Percentiles rank a stretch among this genome's conserved stretches.
These are phyloP conservation scores for Tricholauxania praeusta DNA, from an alignment of 2,888 invertebrate genomes.

Conservation along the genomic window DNA sequence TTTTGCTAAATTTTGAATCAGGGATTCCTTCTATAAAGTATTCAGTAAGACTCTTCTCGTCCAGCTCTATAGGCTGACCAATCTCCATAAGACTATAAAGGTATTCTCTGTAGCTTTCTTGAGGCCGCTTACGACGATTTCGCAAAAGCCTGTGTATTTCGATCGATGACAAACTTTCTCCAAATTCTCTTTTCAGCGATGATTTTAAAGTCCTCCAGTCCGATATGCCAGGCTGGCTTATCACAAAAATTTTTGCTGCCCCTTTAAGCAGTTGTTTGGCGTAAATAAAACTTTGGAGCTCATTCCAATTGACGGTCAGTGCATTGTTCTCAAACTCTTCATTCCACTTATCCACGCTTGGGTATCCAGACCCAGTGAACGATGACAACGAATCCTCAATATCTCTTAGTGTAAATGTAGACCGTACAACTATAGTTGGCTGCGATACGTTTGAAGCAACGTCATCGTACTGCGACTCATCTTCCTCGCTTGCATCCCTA, in stretches of 20 bases:
- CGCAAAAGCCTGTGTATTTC: too few relatives aligned
- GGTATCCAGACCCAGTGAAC: constrained; percentile 31
- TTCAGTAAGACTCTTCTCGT: constrained; percentile 19
- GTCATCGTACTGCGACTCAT: neutral
- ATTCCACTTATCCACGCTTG: constrained; percentile 18
- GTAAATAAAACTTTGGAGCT: constrained; percentile 28
- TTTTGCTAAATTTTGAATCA: constrained; percentile 22
- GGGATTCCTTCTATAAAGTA: constrained; percentile 31
- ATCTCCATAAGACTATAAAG: constrained; percentile 12
- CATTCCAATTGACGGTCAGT: constrained; percentile 25
- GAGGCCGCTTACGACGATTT: neutral
- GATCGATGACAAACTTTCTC: constrained; percentile 13
- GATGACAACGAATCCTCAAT: constrained; percentile 13
- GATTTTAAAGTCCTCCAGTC: constrained; percentile 30
- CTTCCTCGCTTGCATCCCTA: too few relatives aligned
- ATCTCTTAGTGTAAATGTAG: constrained; percentile 26
- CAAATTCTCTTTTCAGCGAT: constrained; percentile 29
- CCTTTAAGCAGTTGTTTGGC: constrained; percentile 32
- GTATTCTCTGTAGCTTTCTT: constrained; percentile 9
- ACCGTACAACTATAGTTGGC: constrained; percentile 9
- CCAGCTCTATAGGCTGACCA: constrained; percentile 9
- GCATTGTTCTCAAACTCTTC: constrained; percentile 32
- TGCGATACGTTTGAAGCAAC: neutral
- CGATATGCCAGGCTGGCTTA: neutral
- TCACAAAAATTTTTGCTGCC: constrained; percentile 29